Percentiles rank a stretch among this genome's conserved stretches.
Evolutionary conservation across 2,113 vertebrate genomes (phyloP).

Genomic region (Tupaia chinensis): DNA sequence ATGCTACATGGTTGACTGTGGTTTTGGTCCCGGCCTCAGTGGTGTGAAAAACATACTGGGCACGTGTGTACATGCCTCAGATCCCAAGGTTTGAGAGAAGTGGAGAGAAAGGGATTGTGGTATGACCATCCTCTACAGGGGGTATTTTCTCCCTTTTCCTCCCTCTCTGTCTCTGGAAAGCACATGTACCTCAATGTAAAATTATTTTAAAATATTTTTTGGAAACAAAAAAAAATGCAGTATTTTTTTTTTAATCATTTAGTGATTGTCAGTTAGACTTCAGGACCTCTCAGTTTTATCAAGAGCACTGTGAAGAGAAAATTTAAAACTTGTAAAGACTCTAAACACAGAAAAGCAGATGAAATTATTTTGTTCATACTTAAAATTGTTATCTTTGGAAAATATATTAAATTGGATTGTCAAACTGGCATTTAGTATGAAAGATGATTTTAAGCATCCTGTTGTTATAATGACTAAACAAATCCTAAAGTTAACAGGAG

Average conservation of each 20-base stretch:
- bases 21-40: too few species aligned
- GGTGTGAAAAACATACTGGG: too few species aligned
- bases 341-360: constrained; percentile 39
- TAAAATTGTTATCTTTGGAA: constrained; percentile 50
- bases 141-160: too few species aligned
- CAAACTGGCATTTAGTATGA: constrained; percentile 8
- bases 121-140: too few species aligned
- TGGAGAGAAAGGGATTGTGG: too few species aligned
- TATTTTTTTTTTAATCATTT: constrained; percentile 32
- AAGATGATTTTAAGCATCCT: constrained; percentile 35
- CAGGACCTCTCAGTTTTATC: not conserved
- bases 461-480: constrained; percentile 2
- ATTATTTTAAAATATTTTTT: not conserved
- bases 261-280: not conserved
- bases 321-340: not conserved
- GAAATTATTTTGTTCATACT: constrained; percentile 51
- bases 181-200: too few species aligned
- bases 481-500: constrained; percentile 14
- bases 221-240: not conserved
- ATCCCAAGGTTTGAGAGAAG: too few species aligned
- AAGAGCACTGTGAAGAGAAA: constrained; percentile 30
- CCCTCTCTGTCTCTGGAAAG: too few species aligned
- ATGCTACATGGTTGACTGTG: too few species aligned
- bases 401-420: constrained; percentile 49
- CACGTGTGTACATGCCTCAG: too few species aligned